Base-by-base conservation (phyloP, 2,113 vertebrate species). In the Oreotrochilus melanogaster region DNA sequence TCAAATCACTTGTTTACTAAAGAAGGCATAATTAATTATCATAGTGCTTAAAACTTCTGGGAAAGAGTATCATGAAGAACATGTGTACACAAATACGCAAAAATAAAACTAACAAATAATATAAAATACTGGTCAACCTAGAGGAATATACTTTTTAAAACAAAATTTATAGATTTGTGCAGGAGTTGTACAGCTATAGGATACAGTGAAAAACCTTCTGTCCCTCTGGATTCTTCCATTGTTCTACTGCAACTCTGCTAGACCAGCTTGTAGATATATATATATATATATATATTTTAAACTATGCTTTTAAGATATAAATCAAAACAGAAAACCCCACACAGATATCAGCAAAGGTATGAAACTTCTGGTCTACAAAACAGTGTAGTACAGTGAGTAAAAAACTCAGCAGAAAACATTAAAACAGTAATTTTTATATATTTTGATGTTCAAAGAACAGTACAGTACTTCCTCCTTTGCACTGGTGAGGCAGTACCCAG, bases 401-500 rank as follows among this genome's bases (percentile, higher is more conserved):
- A 47, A 73, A 22, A 58, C 31, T 61, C 66, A 87, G 39, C 27
- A 95, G 58, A 93, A 45, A 82, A 93, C 54, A 84, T 45, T 93
- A 79, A 75, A 90, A 62, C 42, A 88, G 50, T 72, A 79, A 87
- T 62, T 84, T 3, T 7, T 24, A 18, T 31, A 71, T 28, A 22
- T 81, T 95, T 76, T 93, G 43, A 75, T 88, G 37, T 88, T 92
- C 54, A 64, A 73, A 58, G 16, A 82, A 27, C n/a, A 91, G 27
- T 69, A 66, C 14, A 60, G 18, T 79, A 70, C 30, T 83, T 76
- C 25, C 37, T 89, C 33, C 47, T 89, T 67, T 79, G 58, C 51
- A 79, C 19, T 70, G 7, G 13, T 54, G 25, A 86, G 24, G 13
- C 24, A 88, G 53, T 37, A 61, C n/a, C 14, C 27, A 69, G 14